Evolutionary conservation across 2,113 vertebrate species (phyloP).

Genomic region (Takifugu flavidus): DNA sequence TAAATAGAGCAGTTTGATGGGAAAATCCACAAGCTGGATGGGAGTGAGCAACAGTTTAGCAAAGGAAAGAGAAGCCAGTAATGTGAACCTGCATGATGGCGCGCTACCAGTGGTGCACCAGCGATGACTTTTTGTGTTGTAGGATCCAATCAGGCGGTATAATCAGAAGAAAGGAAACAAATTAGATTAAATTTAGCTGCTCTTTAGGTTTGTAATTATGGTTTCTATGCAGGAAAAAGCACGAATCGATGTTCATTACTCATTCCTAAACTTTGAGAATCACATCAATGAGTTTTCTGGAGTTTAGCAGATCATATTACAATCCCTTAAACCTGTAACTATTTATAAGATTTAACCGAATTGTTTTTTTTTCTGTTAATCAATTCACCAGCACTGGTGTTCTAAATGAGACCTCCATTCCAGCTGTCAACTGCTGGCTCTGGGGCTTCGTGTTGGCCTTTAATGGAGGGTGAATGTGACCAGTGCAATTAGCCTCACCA

Average conservation of each 20-base stretch:
- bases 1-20: not conserved
- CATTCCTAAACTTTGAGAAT: no score
- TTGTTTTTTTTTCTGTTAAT: not conserved
- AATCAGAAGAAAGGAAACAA: no score
- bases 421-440: constrained; percentile 20
- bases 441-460: constrained; percentile 10
- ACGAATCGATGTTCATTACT: no score
- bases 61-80: no score
- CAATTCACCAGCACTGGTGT: constrained; percentile 15
- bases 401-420: constrained; percentile 20
- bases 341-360: not conserved
- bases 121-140: no score
- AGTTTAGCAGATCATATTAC: not conserved
- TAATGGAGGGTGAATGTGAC: constrained; percentile 32
- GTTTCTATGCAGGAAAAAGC: no score
- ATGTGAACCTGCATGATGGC: no score
- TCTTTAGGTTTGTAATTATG: no score
- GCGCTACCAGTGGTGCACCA: no score
- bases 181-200: no score
- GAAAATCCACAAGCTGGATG: constrained; percentile 1
- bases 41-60: not conserved
- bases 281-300: no score
- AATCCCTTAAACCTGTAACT: not conserved
- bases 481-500: constrained; percentile 32
- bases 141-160: no score